phyloP scores from a whole-genome alignment of 2,888 invertebrate species.

The Aspidiotus rigidus region DNA sequence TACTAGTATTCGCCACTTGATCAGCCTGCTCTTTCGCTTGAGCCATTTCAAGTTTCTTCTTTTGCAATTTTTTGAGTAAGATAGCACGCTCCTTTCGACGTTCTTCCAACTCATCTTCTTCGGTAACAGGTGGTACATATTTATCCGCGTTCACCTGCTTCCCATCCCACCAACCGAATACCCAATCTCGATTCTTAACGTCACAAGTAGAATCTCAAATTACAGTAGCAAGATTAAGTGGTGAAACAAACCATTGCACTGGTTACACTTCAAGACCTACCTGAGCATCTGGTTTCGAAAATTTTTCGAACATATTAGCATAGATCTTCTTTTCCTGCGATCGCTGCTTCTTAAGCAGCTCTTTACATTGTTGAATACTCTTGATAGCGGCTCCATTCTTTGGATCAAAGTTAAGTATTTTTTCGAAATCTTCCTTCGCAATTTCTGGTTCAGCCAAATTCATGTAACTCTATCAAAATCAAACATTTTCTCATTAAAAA shows the following conservation, averaged over 20 bases:
- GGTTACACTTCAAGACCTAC: conserved; percentile 44
- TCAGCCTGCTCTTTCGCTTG: conserved; percentile 23
- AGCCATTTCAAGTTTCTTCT: conserved; percentile 34
- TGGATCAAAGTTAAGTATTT: conserved; percentile 67
- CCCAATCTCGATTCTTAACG: conserved; percentile 36
- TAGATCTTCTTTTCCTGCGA: conserved; percentile 78
- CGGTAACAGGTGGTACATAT: conserved; percentile 34
- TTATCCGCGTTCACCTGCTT: conserved; percentile 37
- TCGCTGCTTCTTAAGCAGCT: conserved; percentile 63
- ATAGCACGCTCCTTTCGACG: conserved; percentile 35
- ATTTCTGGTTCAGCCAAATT: conserved; percentile 64
- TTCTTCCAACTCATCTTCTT: conserved; percentile 36
- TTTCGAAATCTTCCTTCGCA: conserved; percentile 69
- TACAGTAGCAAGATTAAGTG: background rate
- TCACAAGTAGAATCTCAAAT: conserved; percentile 9
- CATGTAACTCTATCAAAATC: conserved; percentile 52
- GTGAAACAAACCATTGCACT: background rate
- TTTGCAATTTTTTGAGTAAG: conserved; percentile 34
- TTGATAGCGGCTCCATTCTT: conserved; percentile 79
- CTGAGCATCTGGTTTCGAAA: conserved; percentile 70
- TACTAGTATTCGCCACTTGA: too few relatives aligned
- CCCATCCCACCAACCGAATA: conserved; percentile 41
- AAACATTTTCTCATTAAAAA: background rate
- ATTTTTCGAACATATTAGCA: conserved; percentile 91
- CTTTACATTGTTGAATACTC: conserved; percentile 62